Evolutionary conservation across 2,113 vertebrate species (phyloP), one percentile per base, ranked within the genome.

Genomic region (Emydura subglobosa): DNA sequence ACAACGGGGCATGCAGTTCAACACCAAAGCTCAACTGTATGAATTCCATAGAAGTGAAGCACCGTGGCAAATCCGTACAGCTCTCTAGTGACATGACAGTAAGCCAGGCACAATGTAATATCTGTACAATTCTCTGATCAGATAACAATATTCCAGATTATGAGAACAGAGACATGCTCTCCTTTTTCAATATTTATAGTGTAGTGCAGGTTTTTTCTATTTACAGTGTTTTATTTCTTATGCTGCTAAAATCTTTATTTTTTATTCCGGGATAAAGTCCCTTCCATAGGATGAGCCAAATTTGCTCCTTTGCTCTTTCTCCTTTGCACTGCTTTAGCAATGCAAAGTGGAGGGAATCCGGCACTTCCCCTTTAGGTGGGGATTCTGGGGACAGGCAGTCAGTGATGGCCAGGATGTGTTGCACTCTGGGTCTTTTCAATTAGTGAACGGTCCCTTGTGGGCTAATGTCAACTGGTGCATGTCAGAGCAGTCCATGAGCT

Each of bases 81-180:
- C 98, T 99, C 85, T 98, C 97, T 94, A 98, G 99, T 16, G 96
- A 99, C 94, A 99, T 99, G 99, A 97, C 94, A 98, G 99, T 99
- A 97, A 96, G 97, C 55, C 82, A 79, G 85, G 39, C 1, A 2
- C 31, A 51, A 8, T 39, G 1, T 85, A 47, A 6, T 49, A 13
- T 27, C 4, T 53, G 19, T 3, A 65, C 11, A 5, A 0, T 27
- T 91, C 19, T 50, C 59, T 92, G 84, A 6, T 92, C 0, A 1
- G 49, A 42, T 9, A 61, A 5, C 13, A 19, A 54, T 80, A 57
- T 83, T 91, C 87, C 29, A 44, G 4, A 4, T 74, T 85, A 27
- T 5, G 27, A 61, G 85, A 42, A 24, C 2, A 39, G 12, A 61
- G 61, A 83, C 47, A 61, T 86, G 0, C 82, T 83, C 51, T 42